Percentiles rank a stretch among this genome's conserved stretches.
Evolutionary conservation across 2,888 invertebrate genomes (phyloP).

Genomic region (Sarcophaga variegata): DNA sequence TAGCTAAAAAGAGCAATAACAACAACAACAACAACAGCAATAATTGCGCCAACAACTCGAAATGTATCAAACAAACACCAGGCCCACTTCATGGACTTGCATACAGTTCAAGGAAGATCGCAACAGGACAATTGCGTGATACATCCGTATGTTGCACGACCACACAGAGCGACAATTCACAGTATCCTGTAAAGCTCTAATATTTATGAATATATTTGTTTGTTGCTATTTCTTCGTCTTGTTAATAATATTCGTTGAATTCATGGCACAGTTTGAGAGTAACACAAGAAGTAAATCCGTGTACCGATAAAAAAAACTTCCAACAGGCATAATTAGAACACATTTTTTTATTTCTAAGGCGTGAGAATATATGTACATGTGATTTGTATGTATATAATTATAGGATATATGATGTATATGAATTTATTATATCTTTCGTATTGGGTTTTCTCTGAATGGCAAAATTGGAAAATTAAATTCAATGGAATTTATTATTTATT

Average conservation of each 20-base stretch:
- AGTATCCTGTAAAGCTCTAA: slow-evolving; percentile 50
- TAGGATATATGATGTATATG: too few species aligned
- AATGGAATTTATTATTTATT: too few species aligned
- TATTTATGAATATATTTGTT: slow-evolving; percentile 24
- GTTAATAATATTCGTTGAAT: neutral
- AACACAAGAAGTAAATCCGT: slow-evolving; percentile 32
- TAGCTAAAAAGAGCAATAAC: neutral
- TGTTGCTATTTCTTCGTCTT: neutral
- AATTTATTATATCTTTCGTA: too few species aligned
- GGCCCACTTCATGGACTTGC: slow-evolving; percentile 7
- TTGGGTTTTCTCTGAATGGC: too few species aligned
- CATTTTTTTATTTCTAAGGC: slow-evolving; percentile 22
- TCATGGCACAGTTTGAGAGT: slow-evolving; percentile 30
- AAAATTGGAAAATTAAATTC: too few species aligned
- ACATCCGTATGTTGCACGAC: slow-evolving; percentile 43
- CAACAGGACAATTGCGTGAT: slow-evolving; percentile 60
- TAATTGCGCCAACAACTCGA: slow-evolving; percentile 4
- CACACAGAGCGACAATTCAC: slow-evolving; percentile 57
- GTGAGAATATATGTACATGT: too few species aligned
- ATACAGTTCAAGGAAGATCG: slow-evolving; percentile 41
- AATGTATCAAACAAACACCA: slow-evolving; percentile 48
- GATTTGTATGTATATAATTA: too few species aligned
- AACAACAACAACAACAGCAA: slow-evolving; percentile 18
- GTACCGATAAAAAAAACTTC: slow-evolving; percentile 7
- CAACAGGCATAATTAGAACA: slow-evolving; percentile 37